These are phyloP conservation scores for Manis javanica DNA, from an alignment of 2,797 vertebrate species.

Conservation along the genomic window DNA sequence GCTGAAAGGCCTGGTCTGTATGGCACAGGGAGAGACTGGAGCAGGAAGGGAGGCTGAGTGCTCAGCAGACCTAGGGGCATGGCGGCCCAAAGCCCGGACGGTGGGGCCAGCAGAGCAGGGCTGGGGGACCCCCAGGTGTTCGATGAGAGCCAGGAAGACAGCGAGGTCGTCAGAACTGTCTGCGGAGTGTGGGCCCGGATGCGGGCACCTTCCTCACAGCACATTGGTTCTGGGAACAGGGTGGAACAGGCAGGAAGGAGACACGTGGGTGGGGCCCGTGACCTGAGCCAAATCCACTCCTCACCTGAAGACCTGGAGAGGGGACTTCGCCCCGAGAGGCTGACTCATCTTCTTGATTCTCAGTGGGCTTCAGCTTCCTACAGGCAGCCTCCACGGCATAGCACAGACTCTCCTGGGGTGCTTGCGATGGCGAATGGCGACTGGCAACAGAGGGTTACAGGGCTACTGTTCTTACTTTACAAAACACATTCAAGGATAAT, in stretches of 20 bases:
- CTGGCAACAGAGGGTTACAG: background rate
- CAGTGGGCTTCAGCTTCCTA: background rate
- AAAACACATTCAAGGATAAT: background rate
- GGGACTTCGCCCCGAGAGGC: background rate
- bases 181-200: background rate
- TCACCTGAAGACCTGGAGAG: accelerated
- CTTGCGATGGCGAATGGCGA: background rate
- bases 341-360: background rate
- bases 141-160: background rate
- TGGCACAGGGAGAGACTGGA: background rate
- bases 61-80: accelerated
- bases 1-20: background rate
- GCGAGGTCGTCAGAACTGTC: background rate
- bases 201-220: background rate
- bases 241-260: background rate
- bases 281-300: background rate
- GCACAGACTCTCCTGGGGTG: background rate
- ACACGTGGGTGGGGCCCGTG: accelerated
- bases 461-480: background rate
- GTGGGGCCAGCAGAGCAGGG: background rate
- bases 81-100: background rate
- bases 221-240: background rate
- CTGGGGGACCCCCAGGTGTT: background rate
- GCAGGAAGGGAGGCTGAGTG: background rate
- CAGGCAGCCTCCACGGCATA: background rate